Percentiles rank a stretch among this genome's conserved stretches.
Evolutionary conservation across 2,888 invertebrate genomes (phyloP).

Genomic region (Matsumyia berberina): DNA sequence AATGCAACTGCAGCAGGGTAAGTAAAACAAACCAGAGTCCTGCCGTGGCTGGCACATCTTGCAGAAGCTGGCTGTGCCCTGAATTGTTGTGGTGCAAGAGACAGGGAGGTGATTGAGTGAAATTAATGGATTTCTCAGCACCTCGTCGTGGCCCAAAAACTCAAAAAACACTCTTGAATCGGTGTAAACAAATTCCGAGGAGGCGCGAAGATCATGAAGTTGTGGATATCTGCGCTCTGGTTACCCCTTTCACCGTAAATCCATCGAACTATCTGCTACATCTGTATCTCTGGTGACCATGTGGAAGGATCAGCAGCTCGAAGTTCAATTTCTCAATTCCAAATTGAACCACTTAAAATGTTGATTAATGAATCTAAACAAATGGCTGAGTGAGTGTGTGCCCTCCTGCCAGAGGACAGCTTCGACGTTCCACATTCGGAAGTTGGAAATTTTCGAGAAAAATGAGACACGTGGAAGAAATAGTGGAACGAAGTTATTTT

Average conservation of each 20-base stretch:
- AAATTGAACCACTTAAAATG: conserved; percentile 75
- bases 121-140: conserved; percentile 75
- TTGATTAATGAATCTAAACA: conserved; percentile 75
- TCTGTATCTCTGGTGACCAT: conserved; percentile 46
- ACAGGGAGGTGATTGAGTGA: conserved; percentile 74
- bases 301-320: conserved; percentile 58
- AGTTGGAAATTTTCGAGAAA: conserved; percentile 33
- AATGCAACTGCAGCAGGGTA: conserved; percentile 12
- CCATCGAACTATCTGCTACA: conserved; percentile 30
- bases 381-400: conserved; percentile 46
- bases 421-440: conserved; percentile 47
- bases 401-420: conserved; percentile 21
- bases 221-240: conserved; percentile 39
- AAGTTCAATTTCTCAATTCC: conserved; percentile 73
- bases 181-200: conserved; percentile 64
- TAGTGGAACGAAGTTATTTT: conserved; percentile 65
- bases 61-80: conserved; percentile 64
- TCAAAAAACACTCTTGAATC: conserved; percentile 46
- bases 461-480: neutral
- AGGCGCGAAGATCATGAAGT: conserved; percentile 40
- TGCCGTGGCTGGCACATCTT: conserved; percentile 20
- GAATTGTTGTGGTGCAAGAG: conserved; percentile 72
- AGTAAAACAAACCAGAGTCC: conserved; percentile 38
- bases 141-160: conserved; percentile 47
- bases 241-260: conserved; percentile 43